These are phyloP conservation scores for Aphidoletes aphidimyza DNA, from an alignment of 2,888 invertebrate genomes.

Conservation along the genomic window DNA sequence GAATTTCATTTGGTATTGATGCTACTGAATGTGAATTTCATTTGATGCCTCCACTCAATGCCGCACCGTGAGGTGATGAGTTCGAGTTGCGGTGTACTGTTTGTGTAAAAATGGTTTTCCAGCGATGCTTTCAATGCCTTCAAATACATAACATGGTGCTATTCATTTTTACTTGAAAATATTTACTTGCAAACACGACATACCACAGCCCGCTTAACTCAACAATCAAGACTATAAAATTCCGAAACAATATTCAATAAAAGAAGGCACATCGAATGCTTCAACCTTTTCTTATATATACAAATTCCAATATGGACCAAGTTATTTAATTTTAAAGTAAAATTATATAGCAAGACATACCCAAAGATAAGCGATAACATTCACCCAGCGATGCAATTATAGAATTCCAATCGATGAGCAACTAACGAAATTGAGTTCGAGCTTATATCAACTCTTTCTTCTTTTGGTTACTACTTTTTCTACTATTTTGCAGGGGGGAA, in stretches of 20 bases:
- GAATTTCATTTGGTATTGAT: background rate
- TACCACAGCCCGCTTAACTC: constrained; percentile 26
- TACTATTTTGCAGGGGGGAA: background rate
- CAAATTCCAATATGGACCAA: constrained; percentile 43
- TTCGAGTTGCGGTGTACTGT: constrained; percentile 25
- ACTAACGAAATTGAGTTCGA: background rate
- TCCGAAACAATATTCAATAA: constrained; percentile 10
- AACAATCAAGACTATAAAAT: constrained; percentile 37
- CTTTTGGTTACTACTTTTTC: background rate
- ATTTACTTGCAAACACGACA: background rate
- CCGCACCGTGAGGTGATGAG: background rate
- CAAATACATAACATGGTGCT: background rate
- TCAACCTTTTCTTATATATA: constrained; percentile 9
- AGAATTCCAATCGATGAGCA: constrained; percentile 18
- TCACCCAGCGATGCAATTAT: constrained; percentile 18
- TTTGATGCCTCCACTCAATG: background rate
- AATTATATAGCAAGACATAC: background rate
- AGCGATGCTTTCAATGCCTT: background rate
- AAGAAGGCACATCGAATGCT: constrained; percentile 11
- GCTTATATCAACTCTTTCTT: constrained; percentile 8
- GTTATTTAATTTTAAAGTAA: constrained; percentile 53
- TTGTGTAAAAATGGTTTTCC: background rate
- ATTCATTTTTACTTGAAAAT: background rate
- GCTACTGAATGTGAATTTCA: background rate
- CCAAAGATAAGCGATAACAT: constrained; percentile 7